Base-by-base conservation (phyloP, 2,888 invertebrate species). In the Cephus pulcher region DNA sequence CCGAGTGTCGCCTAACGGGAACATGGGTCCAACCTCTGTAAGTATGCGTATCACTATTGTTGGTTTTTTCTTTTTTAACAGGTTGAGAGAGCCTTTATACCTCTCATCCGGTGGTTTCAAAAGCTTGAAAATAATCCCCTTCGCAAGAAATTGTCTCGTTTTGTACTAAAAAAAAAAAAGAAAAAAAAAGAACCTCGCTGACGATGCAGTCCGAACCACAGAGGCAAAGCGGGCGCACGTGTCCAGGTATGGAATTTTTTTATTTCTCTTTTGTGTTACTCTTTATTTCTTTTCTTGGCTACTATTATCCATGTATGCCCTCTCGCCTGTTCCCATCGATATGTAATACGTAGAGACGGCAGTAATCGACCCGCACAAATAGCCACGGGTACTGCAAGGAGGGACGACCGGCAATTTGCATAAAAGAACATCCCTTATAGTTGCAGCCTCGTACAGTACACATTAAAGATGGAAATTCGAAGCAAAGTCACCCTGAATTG, bases 141-240 rank as follows among this genome's bases (percentile, higher is more conserved):
- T 33, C 34, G 34, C 69, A 76, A 73, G 76, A 69, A 56, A 30
- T 76, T 70, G 32, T 69, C 40, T 30, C 77, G n/a, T 68, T 23
- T 12, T 76, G 56, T 73, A 11, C 73, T 71, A 74, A 77, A 34
- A 73, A 76, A 73, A 76, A 69, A 32, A 32, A 37, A 79, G 56
- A 37, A 73, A 76, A 69, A 34, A 33, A 76, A 69, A 70, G 30
- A 74, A 71, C 71, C 69, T 76, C 40, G 71, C 75, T 74, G 74
- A 78, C 80, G 80, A 85, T 85, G 85, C 84, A 85, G 84, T 80
- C 81, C 76, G 81, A 81, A 76, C 76, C 80, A 79, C 80, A 82
- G 79, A 80, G 81, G 70, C 71, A 71, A 32, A 34, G 33, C 71
- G 71, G 32, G 32, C 71, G 71, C 32, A 71, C 71, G 71, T 71